Percentiles rank a stretch among this genome's conserved stretches.
phyloP scores from a whole-genome alignment of 2,888 invertebrate species.

The Adelognathus sp. region DNA sequence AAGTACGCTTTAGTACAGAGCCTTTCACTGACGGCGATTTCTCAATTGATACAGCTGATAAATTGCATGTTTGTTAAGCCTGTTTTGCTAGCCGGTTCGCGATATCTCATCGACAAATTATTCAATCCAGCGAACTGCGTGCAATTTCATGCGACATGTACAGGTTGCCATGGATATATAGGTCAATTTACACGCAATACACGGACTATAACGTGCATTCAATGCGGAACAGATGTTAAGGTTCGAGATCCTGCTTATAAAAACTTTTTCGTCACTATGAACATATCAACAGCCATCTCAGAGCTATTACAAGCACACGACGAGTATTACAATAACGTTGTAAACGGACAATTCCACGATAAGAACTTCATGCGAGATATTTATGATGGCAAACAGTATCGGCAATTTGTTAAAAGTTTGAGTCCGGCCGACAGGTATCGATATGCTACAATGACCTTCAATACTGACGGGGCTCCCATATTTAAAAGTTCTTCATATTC shows the following conservation, averaged over 20 bases:
- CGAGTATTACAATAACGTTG: constrained; percentile 43
- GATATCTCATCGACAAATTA: constrained; percentile 24
- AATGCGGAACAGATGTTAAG: constrained; percentile 14
- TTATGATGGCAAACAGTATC: constrained; percentile 47
- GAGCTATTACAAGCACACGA: constrained; percentile 33
- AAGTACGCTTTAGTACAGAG: constrained; percentile 10
- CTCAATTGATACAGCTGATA: constrained; percentile 15
- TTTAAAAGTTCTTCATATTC: constrained; percentile 44
- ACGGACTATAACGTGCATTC: constrained; percentile 2
- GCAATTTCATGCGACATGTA: constrained; percentile 31
- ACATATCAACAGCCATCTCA: constrained; percentile 35
- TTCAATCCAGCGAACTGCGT: constrained; percentile 18
- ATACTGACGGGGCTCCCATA: constrained; percentile 49
- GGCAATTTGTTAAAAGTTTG: constrained; percentile 42
- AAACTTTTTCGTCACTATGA: constrained; percentile 47
- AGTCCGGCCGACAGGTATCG: constrained; percentile 22
- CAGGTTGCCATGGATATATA: constrained; percentile 22
- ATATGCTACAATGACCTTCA: constrained; percentile 48
- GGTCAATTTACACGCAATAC: constrained; percentile 18
- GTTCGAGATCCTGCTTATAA: constrained; percentile 18
- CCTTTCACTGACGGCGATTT: neutral
- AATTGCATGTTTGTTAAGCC: constrained; percentile 10
- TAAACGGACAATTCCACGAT: constrained; percentile 17
- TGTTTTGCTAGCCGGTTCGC: constrained; percentile 7
- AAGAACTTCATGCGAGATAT: constrained; percentile 32